phyloP scores from a whole-genome alignment of 2,797 vertebrate genomes.

The Yasuhikotakia modesta region DNA sequence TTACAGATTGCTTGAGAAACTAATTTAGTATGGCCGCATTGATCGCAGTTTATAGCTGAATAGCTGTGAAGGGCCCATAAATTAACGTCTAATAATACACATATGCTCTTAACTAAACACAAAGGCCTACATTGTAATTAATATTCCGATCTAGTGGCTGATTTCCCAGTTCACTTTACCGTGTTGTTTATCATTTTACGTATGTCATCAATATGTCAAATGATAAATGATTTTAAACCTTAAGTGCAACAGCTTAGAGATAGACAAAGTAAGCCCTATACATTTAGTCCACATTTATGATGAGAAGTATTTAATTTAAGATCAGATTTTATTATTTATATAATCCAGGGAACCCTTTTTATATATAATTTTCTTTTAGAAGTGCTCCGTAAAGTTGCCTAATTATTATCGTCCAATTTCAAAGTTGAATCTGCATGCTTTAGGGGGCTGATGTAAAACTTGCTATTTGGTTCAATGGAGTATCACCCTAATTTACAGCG shows the following conservation, averaged over 20 bases:
- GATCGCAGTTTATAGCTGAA: conserved; percentile 65
- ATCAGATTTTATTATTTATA: conserved; percentile 43
- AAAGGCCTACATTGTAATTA: conserved; percentile 40
- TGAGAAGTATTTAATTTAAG: conserved; percentile 45
- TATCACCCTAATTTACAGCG: conserved; percentile 94
- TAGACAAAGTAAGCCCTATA: not conserved
- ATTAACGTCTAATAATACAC: conserved; percentile 57
- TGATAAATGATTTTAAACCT: not conserved
- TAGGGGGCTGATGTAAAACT: conserved; percentile 88
- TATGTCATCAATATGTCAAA: not conserved
- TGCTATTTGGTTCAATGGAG: conserved; percentile 91
- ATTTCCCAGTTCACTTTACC: not conserved
- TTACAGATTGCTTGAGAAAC: conserved; percentile 57
- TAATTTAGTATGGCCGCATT: conserved; percentile 63
- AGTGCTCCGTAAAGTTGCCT: conserved; percentile 69
- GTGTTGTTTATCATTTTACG: not conserved
- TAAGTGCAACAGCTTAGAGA: not conserved
- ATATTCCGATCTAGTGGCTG: conserved; percentile 3
- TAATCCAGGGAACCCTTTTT: conserved; percentile 49
- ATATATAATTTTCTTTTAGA: conserved; percentile 46
- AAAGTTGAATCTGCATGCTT: conserved; percentile 86
- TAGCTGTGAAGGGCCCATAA: conserved; percentile 61
- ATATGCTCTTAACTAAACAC: conserved; percentile 46
- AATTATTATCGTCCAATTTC: conserved; percentile 83
- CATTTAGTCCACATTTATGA: conserved; percentile 13